Base-by-base conservation (phyloP, 2,888 invertebrate genomes). In the Epirrita christyi region DNA sequence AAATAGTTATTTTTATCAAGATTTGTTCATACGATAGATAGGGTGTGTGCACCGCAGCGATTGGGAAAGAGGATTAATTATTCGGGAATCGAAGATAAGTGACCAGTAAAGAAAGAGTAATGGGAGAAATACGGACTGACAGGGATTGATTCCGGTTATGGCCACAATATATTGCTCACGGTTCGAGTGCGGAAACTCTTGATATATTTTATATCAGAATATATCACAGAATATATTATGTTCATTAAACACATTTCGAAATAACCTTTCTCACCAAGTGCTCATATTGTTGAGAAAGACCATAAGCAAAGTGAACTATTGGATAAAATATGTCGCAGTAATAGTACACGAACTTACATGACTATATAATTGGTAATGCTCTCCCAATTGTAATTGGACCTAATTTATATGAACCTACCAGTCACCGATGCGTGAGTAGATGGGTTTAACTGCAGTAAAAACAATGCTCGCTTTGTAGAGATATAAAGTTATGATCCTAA, bases 61-160 rank as follows among this genome's bases (percentile, higher is more conserved):
- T 63, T 45, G 57, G 52, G 36, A 47, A 51, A 57, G 50, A 59
- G 58, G 53, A 65, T 65, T 67, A 67, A 65, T 67, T 67, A 65
- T 67, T 67, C 59, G 59, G 59, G 67, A 62, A 62, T 63, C 55
- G 63, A 67, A 67, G 65, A 67, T 67, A 67, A 67, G 67, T 63
- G 65, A 55, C 63, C 65, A 46, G 67, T 61, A 64, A 59, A 60
- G 64, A 62, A 57, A 65, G 67, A 67, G 61, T 58, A 59, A 65
- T 65, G 59, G 65, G 61, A 59, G 62, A 65, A 65, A 64, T 58
- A 59, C 53, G 59, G 61, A 51, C 60, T 57, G 67, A 65, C 67
- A 64, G 63, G 64, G 67, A 67, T 67, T 67, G 67, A 67, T 67
- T 65, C 55, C 63, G 58, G 63, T 67, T 67, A 64, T 64, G 55